Conservation (phyloP, 2,113 vertebrate species). For the Thymallus thymallus region DNA sequence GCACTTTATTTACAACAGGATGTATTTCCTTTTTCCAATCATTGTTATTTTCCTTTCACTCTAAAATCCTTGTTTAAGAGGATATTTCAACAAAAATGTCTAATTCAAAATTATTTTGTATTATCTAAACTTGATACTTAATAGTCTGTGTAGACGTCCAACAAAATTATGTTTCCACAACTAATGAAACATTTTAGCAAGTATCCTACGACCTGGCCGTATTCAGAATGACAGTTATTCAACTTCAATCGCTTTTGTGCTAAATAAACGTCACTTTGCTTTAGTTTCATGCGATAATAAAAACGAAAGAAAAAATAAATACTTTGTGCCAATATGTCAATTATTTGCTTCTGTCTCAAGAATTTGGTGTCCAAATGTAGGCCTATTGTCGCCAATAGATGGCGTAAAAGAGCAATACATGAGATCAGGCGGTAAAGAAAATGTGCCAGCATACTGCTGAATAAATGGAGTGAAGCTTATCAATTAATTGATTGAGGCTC, state of each 20-base stretch:
- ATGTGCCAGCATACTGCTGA: background rate
- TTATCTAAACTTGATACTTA: too few species aligned
- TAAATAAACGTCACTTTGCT: background rate
- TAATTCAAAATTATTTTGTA: too few species aligned
- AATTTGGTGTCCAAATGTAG: background rate
- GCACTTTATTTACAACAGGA: background rate
- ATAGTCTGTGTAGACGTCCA: too few species aligned
- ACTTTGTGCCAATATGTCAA: too few species aligned
- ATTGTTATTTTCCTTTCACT: too few species aligned
- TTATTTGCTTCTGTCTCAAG: too few species aligned
- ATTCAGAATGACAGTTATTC: too few species aligned
- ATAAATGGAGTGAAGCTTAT: background rate
- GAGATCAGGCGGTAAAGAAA: background rate
- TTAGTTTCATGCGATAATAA: background rate
- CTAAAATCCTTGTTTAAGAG: background rate
- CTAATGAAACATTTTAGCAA: too few species aligned
- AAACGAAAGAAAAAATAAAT: background rate
- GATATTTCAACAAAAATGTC: background rate
- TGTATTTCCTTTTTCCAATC: background rate
- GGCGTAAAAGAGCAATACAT: background rate
- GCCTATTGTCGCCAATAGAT: constrained; percentile 1
- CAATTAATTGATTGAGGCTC: background rate
- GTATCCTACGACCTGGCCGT: background rate
- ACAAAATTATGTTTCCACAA: too few species aligned
- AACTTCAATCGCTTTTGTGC: background rate